Percentiles rank a stretch among this genome's conserved stretches.
These are phyloP conservation scores for Petrosia ficiformis DNA, from an alignment of 37 sponge, comb jelly and placozoan genomes.

Conservation along the genomic window DNA sequence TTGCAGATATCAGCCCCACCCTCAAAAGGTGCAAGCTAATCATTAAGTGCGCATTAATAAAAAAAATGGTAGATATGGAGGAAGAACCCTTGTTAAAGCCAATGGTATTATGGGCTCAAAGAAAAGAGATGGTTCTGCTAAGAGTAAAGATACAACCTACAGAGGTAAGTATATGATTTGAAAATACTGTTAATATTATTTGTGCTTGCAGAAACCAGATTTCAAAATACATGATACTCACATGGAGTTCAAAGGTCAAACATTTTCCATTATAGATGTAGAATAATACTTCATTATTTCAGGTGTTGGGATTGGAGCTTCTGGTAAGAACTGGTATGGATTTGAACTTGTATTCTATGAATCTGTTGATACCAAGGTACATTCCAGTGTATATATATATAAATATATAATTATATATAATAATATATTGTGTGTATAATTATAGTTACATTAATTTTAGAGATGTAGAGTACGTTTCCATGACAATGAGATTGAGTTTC, in stretches of 20 bases:
- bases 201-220: slow-evolving; percentile 66
- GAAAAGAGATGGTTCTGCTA: slow-evolving; percentile 53
- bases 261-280: background rate
- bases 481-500: slow-evolving; percentile 76
- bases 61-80: background rate
- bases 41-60: background rate
- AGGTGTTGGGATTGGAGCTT: slow-evolving; percentile 66
- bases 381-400: too few relatives aligned
- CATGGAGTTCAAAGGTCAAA: slow-evolving; percentile 70
- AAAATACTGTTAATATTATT: background rate
- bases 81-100: slow-evolving; percentile 19
- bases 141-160: slow-evolving; percentile 52
- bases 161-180: slow-evolving; percentile 35
- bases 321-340: slow-evolving; percentile 54
- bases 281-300: background rate
- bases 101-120: slow-evolving; percentile 72
- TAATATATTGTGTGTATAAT: background rate
- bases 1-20: background rate
- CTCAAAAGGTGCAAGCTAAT: background rate
- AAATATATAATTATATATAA: background rate
- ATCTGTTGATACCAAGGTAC: slow-evolving; percentile 65
- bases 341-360: slow-evolving; percentile 76
- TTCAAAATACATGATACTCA: slow-evolving; percentile 47
- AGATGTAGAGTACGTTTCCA: slow-evolving; percentile 48
- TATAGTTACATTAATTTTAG: slow-evolving; percentile 21